Evolutionary conservation across 1,140 invertebrate species (phyloP).

Genomic region (Rhagoletis zephyria): DNA sequence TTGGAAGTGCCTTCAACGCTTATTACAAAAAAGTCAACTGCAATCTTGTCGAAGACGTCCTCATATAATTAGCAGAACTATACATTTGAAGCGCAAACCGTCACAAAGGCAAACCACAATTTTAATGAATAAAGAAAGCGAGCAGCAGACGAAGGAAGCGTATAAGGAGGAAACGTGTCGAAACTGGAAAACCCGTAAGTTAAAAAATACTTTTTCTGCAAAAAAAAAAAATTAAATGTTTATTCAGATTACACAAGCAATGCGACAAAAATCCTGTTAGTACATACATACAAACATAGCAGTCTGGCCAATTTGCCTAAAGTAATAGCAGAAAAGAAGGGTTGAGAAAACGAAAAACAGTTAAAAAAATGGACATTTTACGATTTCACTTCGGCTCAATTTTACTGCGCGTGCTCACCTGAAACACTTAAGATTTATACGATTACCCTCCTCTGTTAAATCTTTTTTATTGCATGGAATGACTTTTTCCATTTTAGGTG

Average conservation of each 20-base stretch:
- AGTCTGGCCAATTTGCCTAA: neutral
- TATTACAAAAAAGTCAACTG: neutral
- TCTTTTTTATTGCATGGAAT: neutral
- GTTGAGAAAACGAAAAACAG: no score
- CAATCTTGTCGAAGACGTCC: neutral
- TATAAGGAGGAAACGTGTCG: neutral
- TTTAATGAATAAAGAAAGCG: neutral
- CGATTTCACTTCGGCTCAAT: neutral
- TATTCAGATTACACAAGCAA: no score
- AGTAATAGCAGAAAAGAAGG: no score
- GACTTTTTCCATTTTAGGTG: constrained; percentile 12
- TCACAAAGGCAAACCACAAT: neutral
- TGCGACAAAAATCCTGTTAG: neutral
- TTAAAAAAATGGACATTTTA: neutral
- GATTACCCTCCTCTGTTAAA: no score
- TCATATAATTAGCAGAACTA: neutral
- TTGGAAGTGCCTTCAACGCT: neutral
- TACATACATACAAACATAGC: neutral
- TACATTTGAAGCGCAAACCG: neutral
- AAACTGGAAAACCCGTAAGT: neutral
- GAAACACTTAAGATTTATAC: neutral
- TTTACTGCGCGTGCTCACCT: neutral
- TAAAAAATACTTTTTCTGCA: neutral
- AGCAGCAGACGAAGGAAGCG: neutral
- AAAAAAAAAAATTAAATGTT: neutral